These are phyloP conservation scores for Linepithema humile DNA, from an alignment of 1,140 invertebrate genomes.

Conservation along the genomic window DNA sequence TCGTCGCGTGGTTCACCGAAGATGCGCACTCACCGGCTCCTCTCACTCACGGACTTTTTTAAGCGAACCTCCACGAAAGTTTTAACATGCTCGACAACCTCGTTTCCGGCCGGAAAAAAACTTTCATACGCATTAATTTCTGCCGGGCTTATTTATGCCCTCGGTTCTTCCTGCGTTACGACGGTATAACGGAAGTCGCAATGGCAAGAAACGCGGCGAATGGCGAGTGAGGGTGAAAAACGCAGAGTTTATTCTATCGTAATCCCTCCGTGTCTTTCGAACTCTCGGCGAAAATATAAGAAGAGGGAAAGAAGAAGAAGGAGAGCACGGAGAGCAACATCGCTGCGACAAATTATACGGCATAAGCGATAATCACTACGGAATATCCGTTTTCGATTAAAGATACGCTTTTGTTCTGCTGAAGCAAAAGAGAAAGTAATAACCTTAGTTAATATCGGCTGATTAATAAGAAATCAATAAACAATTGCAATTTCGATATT, in stretches of 20 bases:
- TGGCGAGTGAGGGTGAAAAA: background rate
- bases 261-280: background rate
- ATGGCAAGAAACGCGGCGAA: constrained; percentile 24
- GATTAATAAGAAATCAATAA: constrained; percentile 43
- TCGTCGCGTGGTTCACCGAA: background rate
- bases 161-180: constrained; percentile 16
- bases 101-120: constrained; percentile 45
- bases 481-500: background rate
- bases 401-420: constrained; percentile 56
- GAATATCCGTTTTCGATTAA: constrained; percentile 77
- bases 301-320: background rate
- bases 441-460: background rate
- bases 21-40: background rate
- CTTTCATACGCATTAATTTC: constrained; percentile 49
- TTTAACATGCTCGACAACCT: constrained; percentile 43
- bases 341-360: constrained; percentile 66
- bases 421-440: background rate
- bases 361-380: constrained; percentile 60
- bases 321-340: background rate
- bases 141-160: constrained; percentile 40
- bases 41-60: constrained; percentile 14
- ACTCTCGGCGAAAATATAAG: background rate
- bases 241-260: background rate
- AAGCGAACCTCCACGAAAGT: constrained; percentile 2
- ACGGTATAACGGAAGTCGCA: constrained; percentile 8